Evolutionary conservation across 1,140 invertebrate genomes (phyloP), one percentile per base, ranked within the genome.

Genomic region (Papilio helenus): DNA sequence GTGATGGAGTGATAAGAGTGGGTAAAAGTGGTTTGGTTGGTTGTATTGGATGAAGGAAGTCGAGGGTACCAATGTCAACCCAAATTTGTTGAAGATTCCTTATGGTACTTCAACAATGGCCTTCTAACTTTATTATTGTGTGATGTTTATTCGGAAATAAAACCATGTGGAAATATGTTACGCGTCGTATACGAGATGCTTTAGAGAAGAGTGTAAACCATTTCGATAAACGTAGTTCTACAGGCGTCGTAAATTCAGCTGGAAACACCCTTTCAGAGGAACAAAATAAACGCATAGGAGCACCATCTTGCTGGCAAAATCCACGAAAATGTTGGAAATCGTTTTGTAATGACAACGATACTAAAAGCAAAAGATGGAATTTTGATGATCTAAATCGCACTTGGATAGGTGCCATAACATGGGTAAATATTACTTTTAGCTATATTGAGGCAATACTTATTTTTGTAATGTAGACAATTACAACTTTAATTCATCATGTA

Each of bases 341-440:
- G 14, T 88, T 80, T 76, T 51, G 84, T 46, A 84, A 82, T 26
- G 88, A 87, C 68, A 89, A 91, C 39, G 87, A 90, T 68, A 89
- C 92, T 49, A 92, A 92, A 76, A 89, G 84, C 76, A 90, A 88
- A 42, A 83, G 84, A 85, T 94, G 91, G 92, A 94, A 89, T 76
- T 93, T 94, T 79, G 90, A 93, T 44, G 87, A 92, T 55, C 77
- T 94, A n/a, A 92, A 92, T 81, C 88, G 85, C 44, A 88, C 86
- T 90, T 95, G 94, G 94, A 87, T 94, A 81, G 91, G 90, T 92
- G 93, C 94, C 88, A 94, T 95, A 81, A 92, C 94, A 87, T 94
- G 94, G 94, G 93, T 95, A 91, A 87, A 83, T 80, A 61, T 77
- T 77, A 49, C 39, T 49, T 74, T 51, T 74, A 10, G 46, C 72